Conservation (phyloP, 1,140 invertebrate species). For the Zeugodacus cucurbitae region DNA sequence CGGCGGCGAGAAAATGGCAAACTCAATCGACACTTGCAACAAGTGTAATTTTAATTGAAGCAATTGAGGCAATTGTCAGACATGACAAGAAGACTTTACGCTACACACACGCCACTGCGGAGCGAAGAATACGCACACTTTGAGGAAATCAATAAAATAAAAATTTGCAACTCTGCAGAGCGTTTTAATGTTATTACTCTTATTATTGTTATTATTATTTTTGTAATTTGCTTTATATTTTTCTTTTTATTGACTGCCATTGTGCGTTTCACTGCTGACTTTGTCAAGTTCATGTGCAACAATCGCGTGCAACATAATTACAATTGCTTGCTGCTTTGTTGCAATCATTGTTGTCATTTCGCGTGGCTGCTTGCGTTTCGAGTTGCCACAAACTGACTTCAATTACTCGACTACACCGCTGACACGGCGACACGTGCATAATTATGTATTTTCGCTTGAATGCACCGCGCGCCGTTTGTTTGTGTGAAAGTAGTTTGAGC, state of each 20-base stretch:
- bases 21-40: neutral
- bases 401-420: neutral
- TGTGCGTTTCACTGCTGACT: neutral
- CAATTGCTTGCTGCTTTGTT: neutral
- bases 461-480: too few species aligned
- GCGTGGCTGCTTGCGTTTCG: neutral
- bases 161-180: neutral
- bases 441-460: too few species aligned
- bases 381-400: neutral
- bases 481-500: neutral
- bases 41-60: neutral
- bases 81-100: neutral
- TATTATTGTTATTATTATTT: neutral
- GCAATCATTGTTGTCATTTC: neutral
- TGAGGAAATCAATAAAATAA: conserved; percentile 7
- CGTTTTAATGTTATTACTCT: too few species aligned
- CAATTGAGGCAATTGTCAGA: neutral
- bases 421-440: too few species aligned
- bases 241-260: neutral
- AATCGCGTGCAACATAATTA: neutral
- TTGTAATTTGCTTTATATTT: neutral
- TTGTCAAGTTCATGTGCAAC: conserved; percentile 16
- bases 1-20: neutral
- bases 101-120: neutral
- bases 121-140: neutral